Evolutionary conservation across 53 echinoderm and acorn worm genomes (phyloP).

Genomic region (Paracentrotus lividus): DNA sequence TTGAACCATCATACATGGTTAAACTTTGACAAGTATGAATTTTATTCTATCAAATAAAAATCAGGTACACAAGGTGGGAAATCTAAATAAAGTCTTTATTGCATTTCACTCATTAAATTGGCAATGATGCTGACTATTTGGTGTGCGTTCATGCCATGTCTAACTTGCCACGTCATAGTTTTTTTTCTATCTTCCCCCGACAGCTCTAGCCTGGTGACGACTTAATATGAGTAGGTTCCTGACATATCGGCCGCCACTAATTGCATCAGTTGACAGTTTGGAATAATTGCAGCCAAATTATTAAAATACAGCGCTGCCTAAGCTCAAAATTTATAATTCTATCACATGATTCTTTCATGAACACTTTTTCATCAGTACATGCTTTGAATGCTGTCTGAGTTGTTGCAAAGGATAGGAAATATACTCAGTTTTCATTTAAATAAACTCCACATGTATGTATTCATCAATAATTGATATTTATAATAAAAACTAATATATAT

Average conservation of each 20-base stretch:
- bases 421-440: too few relatives aligned
- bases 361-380: background rate
- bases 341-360: background rate
- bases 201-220: conserved; percentile 8
- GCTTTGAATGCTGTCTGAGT: background rate
- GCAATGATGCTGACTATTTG: conserved; percentile 5
- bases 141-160: conserved; percentile 11
- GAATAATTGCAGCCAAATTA: conserved; percentile 47
- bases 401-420: too few relatives aligned
- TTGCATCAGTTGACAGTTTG: conserved; percentile 39
- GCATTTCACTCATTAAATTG: conserved; percentile 39
- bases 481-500: too few relatives aligned
- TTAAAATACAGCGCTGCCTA: background rate
- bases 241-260: conserved; percentile 27
- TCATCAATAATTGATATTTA: too few relatives aligned
- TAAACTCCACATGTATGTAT: too few relatives aligned
- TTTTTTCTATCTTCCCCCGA: conserved; percentile 45
- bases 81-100: background rate
- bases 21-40: background rate
- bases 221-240: conserved; percentile 47
- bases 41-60: background rate
- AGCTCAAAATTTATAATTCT: background rate
- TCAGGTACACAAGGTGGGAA: background rate
- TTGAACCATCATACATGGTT: too few relatives aligned
- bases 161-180: conserved; percentile 14